Conservation (phyloP, 2,888 invertebrate species). For the Congeria kusceri region DNA sequence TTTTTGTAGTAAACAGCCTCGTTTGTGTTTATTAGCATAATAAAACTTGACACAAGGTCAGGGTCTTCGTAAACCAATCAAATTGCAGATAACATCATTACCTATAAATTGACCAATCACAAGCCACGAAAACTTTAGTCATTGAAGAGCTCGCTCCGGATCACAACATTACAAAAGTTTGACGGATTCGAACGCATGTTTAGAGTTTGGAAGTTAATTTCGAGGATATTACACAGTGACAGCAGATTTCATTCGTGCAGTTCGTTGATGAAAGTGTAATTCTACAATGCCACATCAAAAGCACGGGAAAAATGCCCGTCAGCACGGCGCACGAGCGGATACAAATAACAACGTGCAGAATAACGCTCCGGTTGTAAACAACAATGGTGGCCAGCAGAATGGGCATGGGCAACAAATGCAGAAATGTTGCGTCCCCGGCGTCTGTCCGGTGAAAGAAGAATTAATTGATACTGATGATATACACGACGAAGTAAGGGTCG, state of each 20-base stretch:
- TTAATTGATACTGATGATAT: slow-evolving; percentile 78
- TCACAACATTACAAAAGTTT: slow-evolving; percentile 54
- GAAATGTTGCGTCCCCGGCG: slow-evolving; percentile 77
- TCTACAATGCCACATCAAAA: slow-evolving; percentile 77
- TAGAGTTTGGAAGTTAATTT: slow-evolving; percentile 18
- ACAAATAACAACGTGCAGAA: slow-evolving; percentile 64
- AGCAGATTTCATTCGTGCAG: slow-evolving; percentile 31
- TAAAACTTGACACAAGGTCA: slow-evolving; percentile 64
- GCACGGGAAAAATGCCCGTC: slow-evolving; percentile 72
- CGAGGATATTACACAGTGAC: slow-evolving; percentile 44
- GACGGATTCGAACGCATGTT: slow-evolving; percentile 49
- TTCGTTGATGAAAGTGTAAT: slow-evolving; percentile 20
- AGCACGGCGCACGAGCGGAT: slow-evolving; percentile 63
- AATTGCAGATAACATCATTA: slow-evolving; percentile 33
- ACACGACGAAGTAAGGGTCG: slow-evolving; percentile 91
- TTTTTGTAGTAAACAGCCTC: slow-evolving; percentile 72
- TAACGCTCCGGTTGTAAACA: slow-evolving; percentile 46
- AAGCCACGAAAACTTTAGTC: slow-evolving; percentile 47
- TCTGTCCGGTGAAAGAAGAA: slow-evolving; percentile 72
- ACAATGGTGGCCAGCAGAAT: slow-evolving; percentile 49
- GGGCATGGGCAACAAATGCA: slow-evolving; percentile 46
- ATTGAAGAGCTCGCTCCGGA: slow-evolving; percentile 56
- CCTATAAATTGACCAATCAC: slow-evolving; percentile 66
- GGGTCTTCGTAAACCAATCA: slow-evolving; percentile 61
- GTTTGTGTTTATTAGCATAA: slow-evolving; percentile 70